Evolutionary conservation across 2,797 vertebrate genomes (phyloP).

Genomic region (Oreonectes daqikongensis): DNA sequence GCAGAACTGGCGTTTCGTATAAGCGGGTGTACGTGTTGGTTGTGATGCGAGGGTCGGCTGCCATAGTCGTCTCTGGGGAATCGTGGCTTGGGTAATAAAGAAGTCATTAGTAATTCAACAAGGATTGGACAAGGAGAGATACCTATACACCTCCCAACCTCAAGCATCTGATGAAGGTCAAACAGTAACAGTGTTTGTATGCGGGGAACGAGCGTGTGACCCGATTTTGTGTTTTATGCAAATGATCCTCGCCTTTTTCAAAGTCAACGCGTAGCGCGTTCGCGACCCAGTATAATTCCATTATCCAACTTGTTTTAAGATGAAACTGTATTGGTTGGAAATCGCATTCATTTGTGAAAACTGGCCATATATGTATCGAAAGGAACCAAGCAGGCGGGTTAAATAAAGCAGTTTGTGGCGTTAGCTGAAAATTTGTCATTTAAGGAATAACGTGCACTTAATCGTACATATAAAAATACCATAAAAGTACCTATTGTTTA

Average conservation of each 20-base stretch:
- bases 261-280: background rate
- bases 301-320: background rate
- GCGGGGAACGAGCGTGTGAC: constrained; percentile 33
- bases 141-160: constrained; percentile 70
- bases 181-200: constrained; percentile 51
- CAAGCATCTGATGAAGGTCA: constrained; percentile 74
- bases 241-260: constrained; percentile 5
- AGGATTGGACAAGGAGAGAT: constrained; percentile 70
- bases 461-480: too few species aligned
- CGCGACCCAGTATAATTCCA: background rate
- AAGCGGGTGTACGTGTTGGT: constrained; percentile 36
- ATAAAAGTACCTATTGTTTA: too few species aligned
- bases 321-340: background rate
- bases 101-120: constrained; percentile 81
- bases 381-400: too few species aligned
- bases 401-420: too few species aligned
- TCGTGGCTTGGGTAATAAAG: constrained; percentile 78
- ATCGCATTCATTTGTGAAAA: background rate
- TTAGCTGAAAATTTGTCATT: too few species aligned
- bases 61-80: constrained; percentile 64
- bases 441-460: too few species aligned
- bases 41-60: constrained; percentile 13
- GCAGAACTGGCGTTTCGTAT: constrained; percentile 6
- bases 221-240: constrained; percentile 34
- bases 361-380: background rate